Conservation (phyloP, 2,888 invertebrate genomes). For the Andrena trimmerana region DNA sequence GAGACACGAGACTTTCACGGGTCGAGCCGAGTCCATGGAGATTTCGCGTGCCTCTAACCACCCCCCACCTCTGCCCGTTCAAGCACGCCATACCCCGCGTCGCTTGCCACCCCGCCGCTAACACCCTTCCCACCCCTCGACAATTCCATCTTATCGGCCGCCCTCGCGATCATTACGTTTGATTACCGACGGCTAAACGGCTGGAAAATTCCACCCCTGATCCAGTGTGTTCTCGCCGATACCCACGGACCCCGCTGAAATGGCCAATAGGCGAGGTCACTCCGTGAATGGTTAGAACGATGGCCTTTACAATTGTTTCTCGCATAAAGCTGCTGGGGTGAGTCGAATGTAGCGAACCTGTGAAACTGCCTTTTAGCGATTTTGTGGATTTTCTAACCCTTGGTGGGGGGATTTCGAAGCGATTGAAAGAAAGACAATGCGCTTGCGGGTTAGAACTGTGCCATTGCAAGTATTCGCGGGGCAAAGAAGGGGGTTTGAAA, state of each 20-base stretch:
- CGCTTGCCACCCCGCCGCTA: slow-evolving; percentile 19
- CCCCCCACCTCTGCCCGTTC: slow-evolving; percentile 14
- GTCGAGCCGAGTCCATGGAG: slow-evolving; percentile 12
- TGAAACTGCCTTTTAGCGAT: neutral
- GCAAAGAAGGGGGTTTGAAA: no score
- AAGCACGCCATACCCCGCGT: neutral
- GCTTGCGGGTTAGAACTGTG: no score
- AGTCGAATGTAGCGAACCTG: neutral
- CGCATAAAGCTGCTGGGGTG: neutral
- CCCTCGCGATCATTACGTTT: slow-evolving; percentile 36
- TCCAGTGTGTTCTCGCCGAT: slow-evolving; percentile 20
- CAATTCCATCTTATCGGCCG: slow-evolving; percentile 35
- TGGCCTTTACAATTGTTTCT: neutral
- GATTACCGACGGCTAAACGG: slow-evolving; percentile 25
- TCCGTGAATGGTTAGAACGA: slow-evolving; percentile 4
- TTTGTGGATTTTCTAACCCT: neutral
- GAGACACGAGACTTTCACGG: slow-evolving; percentile 33
- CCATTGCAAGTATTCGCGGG: no score
- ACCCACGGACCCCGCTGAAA: neutral
- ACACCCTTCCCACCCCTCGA: neutral
- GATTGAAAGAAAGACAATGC: no score
- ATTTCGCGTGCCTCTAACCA: slow-evolving; percentile 14
- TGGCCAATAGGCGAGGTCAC: no score
- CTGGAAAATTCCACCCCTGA: slow-evolving; percentile 16
- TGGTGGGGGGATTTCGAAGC: neutral